phyloP scores from a whole-genome alignment of 1,140 invertebrate species.

The Wiebesia pumilae region DNA sequence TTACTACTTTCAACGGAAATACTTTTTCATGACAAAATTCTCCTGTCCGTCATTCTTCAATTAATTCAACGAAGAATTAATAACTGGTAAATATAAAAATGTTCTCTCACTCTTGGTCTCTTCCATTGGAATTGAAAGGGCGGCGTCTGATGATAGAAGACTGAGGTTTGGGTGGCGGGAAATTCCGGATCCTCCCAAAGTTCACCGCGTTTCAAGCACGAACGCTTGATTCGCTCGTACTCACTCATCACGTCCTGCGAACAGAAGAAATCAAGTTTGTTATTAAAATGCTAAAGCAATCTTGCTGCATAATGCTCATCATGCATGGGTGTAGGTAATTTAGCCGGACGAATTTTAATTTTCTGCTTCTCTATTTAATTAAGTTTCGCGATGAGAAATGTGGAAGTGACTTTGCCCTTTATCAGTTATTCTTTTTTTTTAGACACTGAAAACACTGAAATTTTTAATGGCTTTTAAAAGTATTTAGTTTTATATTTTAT shows the following conservation, averaged over 20 bases:
- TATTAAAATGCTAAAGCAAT: no score
- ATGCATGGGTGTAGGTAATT: not conserved
- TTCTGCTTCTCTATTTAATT: no score
- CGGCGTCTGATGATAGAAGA: conserved; percentile 95
- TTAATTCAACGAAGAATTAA: no score
- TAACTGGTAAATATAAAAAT: not conserved
- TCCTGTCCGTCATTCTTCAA: no score
- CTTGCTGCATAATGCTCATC: not conserved
- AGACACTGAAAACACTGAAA: not conserved
- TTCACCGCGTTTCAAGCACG: conserved; percentile 85
- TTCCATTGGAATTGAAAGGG: conserved; percentile 95
- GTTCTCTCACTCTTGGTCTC: conserved; percentile 84
- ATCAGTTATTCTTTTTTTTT: not conserved
- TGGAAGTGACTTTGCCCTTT: not conserved
- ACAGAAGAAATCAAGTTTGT: not conserved
- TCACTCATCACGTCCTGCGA: conserved; percentile 79
- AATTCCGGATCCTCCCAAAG: conserved; percentile 96
- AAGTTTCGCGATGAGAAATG: no score
- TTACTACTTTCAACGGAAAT: no score
- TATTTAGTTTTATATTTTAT: not conserved
- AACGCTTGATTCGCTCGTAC: conserved; percentile 88
- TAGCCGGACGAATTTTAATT: not conserved
- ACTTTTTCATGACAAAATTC: no score
- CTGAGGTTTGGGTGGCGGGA: conserved; percentile 88
- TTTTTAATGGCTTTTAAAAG: not conserved